Evolutionary conservation across 2,797 vertebrate genomes (phyloP).

Genomic region (Pygocentrus nattereri): DNA sequence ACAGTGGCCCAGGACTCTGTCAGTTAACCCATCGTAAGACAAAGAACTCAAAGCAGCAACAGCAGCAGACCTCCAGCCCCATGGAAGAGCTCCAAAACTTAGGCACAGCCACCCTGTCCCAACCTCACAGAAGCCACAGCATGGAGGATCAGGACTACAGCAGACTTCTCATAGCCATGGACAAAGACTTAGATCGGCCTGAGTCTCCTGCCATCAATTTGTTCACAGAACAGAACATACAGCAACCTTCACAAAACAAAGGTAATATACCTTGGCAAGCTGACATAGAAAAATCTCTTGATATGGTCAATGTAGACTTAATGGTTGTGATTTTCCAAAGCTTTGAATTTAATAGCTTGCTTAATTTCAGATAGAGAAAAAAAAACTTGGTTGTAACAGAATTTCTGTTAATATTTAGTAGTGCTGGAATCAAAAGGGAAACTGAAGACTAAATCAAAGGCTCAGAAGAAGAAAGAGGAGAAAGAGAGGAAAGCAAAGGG

Average conservation of each 20-base stretch:
- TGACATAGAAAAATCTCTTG: background rate
- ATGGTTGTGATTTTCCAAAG: background rate
- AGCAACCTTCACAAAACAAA: constrained; percentile 88
- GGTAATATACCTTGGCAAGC: constrained; percentile 74
- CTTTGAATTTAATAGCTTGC: background rate
- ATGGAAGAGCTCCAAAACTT: constrained; percentile 79
- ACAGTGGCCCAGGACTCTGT: constrained; percentile 75
- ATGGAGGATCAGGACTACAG: constrained; percentile 89
- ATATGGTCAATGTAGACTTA: background rate
- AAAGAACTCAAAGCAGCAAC: constrained; percentile 80
- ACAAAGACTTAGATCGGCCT: constrained; percentile 93
- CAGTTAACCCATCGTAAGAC: constrained; percentile 82
- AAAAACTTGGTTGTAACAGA: background rate
- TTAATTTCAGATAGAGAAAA: constrained; percentile 11
- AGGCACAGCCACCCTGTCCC: constrained; percentile 62
- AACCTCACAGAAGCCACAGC: constrained; percentile 76
- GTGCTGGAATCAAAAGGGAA: constrained; percentile 87
- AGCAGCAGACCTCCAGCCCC: constrained; percentile 67
- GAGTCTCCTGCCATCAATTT: constrained; percentile 82
- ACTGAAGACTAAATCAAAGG: constrained; percentile 88
- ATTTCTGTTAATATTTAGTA: constrained; percentile 38
- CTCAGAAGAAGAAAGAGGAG: constrained; percentile 90
- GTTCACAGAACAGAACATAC: constrained; percentile 87
- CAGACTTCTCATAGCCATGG: constrained; percentile 93
- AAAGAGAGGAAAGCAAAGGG: constrained; percentile 87